A percentile compares a stretch with the other conserved stretches of the same genome.
These are phyloP conservation scores for Malacoctenus gilli DNA, from an alignment of 2,797 vertebrate species.

Conservation along the genomic window DNA sequence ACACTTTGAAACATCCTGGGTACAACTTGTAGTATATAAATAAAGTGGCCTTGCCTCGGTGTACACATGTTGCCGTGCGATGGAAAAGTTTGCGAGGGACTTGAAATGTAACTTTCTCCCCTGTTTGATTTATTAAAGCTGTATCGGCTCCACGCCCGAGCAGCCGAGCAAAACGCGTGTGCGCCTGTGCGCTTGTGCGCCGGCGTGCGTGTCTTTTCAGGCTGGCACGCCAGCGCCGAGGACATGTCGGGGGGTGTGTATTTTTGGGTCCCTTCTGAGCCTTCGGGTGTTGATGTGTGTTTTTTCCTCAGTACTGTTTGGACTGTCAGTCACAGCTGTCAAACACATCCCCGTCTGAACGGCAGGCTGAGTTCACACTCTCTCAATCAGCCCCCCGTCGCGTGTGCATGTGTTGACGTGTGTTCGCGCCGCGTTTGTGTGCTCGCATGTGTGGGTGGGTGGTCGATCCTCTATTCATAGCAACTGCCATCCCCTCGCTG, in stretches of 20 bases:
- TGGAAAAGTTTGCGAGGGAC: conserved; percentile 7
- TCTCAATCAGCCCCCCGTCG: conserved; percentile 52
- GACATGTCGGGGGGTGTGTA: conserved; percentile 51
- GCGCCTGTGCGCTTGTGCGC: conserved; percentile 2
- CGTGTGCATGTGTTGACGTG: conserved; percentile 29
- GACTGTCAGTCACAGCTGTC: conserved; percentile 70
- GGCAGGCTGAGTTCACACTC: conserved; percentile 52
- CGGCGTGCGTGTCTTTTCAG: conserved; percentile 3
- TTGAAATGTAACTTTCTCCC: conserved; percentile 11
- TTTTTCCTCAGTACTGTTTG: conserved; percentile 32
- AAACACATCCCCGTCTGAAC: conserved; percentile 46
- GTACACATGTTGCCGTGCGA: background rate
- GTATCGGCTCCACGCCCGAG: conserved; percentile 16
- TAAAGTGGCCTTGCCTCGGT: background rate
- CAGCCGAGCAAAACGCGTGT: conserved; percentile 29
- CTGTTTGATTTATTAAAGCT: conserved; percentile 13
- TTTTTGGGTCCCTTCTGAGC: conserved; percentile 48
- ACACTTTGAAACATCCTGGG: background rate
- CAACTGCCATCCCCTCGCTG: conserved; percentile 45
- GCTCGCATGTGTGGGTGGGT: conserved; percentile 47
- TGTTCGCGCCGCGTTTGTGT: conserved; percentile 30
- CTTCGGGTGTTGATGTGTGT: conserved; percentile 40
- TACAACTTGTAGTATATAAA: background rate
- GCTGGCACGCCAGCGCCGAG: conserved; percentile 5
- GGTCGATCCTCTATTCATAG: conserved; percentile 65